Conservation (phyloP, 2,113 vertebrate species). For the Baryphthengus martii region DNA sequence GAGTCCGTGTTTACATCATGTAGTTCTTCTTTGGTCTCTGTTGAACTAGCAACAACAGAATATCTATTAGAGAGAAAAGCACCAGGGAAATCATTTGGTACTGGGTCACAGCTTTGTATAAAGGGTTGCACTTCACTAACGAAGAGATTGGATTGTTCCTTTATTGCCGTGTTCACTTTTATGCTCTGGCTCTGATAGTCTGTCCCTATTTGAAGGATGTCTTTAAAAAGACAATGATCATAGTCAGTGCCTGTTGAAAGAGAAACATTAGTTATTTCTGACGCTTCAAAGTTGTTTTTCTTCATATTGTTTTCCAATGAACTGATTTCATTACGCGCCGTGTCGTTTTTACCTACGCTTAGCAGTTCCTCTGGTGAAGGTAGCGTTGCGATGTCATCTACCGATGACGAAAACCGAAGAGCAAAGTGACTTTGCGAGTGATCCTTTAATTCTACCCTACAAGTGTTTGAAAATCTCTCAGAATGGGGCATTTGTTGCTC, state of each 20-base stretch:
- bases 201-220: conserved; percentile 49
- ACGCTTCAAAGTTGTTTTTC: not conserved
- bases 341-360: conserved; percentile 64
- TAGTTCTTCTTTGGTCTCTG: conserved; percentile 76
- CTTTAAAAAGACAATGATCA: conserved; percentile 58
- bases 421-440: conserved; percentile 21
- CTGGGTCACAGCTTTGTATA: conserved; percentile 69
- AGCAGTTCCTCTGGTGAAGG: conserved; percentile 79
- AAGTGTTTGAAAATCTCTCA: conserved; percentile 34
- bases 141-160: conserved; percentile 56
- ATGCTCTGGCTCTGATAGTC: conserved; percentile 26
- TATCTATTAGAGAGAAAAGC: conserved; percentile 69
- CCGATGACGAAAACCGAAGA: conserved; percentile 19
- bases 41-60: conserved; percentile 62
- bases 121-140: conserved; percentile 64
- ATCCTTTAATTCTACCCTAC: conserved; percentile 36
- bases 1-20: conserved; percentile 49
- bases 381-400: conserved; percentile 46
- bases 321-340: conserved; percentile 43
- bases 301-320: not conserved
- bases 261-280: conserved; percentile 11
- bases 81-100: conserved; percentile 72
- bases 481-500: not conserved
- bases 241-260: conserved; percentile 17
- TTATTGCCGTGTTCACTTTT: conserved; percentile 55